Base-by-base conservation (phyloP, 2,113 vertebrate species). In the Aplodontia rufa region DNA sequence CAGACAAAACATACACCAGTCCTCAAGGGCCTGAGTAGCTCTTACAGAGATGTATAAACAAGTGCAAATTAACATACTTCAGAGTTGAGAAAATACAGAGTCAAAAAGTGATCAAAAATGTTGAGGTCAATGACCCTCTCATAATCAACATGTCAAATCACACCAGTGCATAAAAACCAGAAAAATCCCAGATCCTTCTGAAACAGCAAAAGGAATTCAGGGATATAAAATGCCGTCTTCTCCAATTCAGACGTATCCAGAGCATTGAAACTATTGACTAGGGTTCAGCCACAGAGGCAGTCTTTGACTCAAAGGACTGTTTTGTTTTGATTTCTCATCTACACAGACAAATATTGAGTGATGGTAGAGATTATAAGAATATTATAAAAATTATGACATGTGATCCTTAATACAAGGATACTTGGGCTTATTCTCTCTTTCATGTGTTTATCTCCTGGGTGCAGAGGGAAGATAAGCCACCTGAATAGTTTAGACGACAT, bases 131-230 rank as follows among this genome's bases (percentile, higher is more conserved):
- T 96, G 95, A 93, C 90, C 84, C 80, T 87, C 88, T 95, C 87
- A 97, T 93, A 97, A 92, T 97, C 87, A 97, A 97, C 90, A 92
- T 96, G 95, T 97, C 97, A 97, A 97, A 96, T 96, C 97, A 95
- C 42, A 92, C 51, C 60, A 96, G 75, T 64, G 66, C 47, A 82
- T 87, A 91, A 87, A 96, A 96, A 82, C 53, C 64, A 96, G 97
- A 97, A 97, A 95, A 87, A 93, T 66, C 37, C 92, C 96, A 97
- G 96, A 96, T 92, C 92, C 72, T 95, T 95, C 90, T 88, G 87
- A 95, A 95, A 95, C n/a, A 93, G 76, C 84, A 92, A 88, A 96
- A 96, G 87, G 90, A 97, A 97, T 96, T 95, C 76, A 92, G 82
- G 66, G 78, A 92, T 79, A 93, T 82, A 88, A 97, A 97, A 97